phyloP scores from a whole-genome alignment of 2,888 invertebrate genomes.

The Ochropleura plecta region DNA sequence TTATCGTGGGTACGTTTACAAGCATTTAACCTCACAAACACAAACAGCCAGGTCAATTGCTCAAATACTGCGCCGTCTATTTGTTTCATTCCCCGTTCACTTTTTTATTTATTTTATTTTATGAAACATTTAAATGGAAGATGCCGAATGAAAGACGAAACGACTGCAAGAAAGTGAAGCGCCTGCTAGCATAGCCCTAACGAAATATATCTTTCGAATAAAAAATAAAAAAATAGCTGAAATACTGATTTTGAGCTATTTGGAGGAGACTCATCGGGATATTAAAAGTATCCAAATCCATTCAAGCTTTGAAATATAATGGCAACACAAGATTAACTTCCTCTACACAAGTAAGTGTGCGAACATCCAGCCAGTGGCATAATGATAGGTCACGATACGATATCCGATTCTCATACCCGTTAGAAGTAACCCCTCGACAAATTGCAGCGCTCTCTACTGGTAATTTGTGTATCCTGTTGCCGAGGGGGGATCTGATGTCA shows the following conservation, averaged over 20 bases:
- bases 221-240: not conserved
- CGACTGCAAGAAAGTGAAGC: not conserved
- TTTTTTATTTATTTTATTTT: not conserved
- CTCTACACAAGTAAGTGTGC: conserved; percentile 13
- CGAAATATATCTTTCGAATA: not conserved
- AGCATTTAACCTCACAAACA: too few relatives aligned
- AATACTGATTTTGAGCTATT: too few relatives aligned
- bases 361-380: conserved; percentile 26
- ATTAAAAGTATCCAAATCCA: not conserved
- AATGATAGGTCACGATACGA: conserved; percentile 24
- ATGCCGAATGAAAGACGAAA: not conserved
- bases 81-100: not conserved
- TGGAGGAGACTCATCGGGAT: too few relatives aligned
- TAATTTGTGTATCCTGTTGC: conserved; percentile 67
- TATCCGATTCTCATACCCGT: conserved; percentile 67
- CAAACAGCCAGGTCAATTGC: too few relatives aligned
- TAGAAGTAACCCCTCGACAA: conserved; percentile 59
- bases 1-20: too few relatives aligned
- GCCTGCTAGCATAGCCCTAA: not conserved
- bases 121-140: not conserved
- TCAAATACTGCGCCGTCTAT: not conserved
- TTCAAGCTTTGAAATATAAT: not conserved
- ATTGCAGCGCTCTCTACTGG: conserved; percentile 49
- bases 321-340: not conserved
- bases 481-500: conserved; percentile 61